Base-by-base conservation (phyloP, 2,113 vertebrate species). In the Paralichthys olivaceus region DNA sequence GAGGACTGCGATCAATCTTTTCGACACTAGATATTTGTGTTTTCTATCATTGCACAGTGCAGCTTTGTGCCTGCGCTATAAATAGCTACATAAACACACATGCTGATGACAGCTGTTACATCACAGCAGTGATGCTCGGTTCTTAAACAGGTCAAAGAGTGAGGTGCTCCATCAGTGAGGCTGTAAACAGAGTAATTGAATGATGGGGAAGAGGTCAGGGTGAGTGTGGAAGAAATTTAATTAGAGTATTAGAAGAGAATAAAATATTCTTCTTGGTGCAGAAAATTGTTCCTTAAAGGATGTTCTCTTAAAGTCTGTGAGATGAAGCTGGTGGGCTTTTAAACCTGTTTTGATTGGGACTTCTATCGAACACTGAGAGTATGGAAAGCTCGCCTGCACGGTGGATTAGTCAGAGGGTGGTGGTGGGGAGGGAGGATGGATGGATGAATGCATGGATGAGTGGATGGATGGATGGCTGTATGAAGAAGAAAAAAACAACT, bases 81-180 rank as follows among this genome's bases (percentile, higher is more conserved):
- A 91, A 92, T 92, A 91, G 84, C 77, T 15, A 3, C 6, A 26
- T 72, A 88, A 81, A 91, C 74, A 85, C 63, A 54, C 75, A 67
- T 45, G 75, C 77, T 73, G 86, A 64, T 72, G 84, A 82, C 91
- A 89, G 89, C 86, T 90, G 86, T 89, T 91, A 87, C 84, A 86
- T 90, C 85, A 90, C 87, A 86, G 77, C 61, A 64, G 80, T 7
- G 25, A 61, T 74, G 75, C 68, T 73, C 77, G 23, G 32, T 51
- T 51, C 22, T 79, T 54, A 75, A 78, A 82, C 77, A 12, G 75
- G 77, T 77, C 77, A 77, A 56, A 72, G 28, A 63, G 49, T 15
- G 65, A 77, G 57, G 29, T 43, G 43, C 20, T 22, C 25, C 5
- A 59, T 19, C 23, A 26, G 61, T 12, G 69, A 81, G 71, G 55